Conservation (phyloP, 2,888 invertebrate genomes). For the Rhagium mordax region DNA sequence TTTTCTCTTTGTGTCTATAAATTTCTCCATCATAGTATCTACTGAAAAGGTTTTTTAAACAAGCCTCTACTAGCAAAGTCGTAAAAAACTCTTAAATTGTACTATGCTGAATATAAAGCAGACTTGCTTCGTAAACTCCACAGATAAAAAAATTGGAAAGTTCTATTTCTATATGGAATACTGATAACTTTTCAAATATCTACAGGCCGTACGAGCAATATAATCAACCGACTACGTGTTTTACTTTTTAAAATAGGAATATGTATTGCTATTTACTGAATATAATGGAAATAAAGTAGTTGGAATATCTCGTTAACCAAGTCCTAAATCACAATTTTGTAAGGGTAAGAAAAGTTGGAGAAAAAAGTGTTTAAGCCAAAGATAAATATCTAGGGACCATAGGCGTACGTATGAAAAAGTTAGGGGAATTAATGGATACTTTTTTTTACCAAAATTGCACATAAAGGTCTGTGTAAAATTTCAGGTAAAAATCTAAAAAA, state of each 20-base stretch:
- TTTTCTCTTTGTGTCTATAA: too few relatives aligned
- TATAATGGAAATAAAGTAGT: neutral
- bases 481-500: too few relatives aligned
- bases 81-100: neutral
- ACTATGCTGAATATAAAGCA: conserved; percentile 3
- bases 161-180: neutral
- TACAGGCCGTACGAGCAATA: neutral
- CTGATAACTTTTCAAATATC: neutral
- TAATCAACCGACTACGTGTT: neutral
- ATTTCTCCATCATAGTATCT: too few relatives aligned
- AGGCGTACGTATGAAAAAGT: too few relatives aligned
- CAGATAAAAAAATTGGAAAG: neutral
- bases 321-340: too few relatives aligned
- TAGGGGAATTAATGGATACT: too few relatives aligned
- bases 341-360: too few relatives aligned
- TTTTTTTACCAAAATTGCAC: too few relatives aligned
- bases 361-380: too few relatives aligned
- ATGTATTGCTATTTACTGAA: neutral
- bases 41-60: neutral
- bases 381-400: too few relatives aligned
- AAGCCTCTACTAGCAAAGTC: neutral
- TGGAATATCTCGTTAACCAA: too few relatives aligned
- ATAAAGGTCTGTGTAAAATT: too few relatives aligned
- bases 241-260: neutral
- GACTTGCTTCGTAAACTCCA: neutral